A percentile compares a stretch with the other conserved stretches of the same genome.
Evolutionary conservation across 2,888 invertebrate genomes (phyloP).

Genomic region (Lepetodrilus schrolli): DNA sequence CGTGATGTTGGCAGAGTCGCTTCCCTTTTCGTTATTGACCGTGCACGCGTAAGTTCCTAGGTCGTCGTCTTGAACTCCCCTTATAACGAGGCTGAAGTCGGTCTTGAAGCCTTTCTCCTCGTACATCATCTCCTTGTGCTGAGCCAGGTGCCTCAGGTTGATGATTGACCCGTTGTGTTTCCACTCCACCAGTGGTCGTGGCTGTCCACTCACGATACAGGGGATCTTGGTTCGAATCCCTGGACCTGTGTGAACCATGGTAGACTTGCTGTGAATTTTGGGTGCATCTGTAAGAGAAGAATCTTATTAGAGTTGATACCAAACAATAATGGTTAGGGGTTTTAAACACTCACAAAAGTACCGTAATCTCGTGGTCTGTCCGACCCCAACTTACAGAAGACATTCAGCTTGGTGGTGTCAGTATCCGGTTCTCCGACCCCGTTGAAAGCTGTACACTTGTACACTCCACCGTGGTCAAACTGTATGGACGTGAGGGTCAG

Average conservation of each 20-base stretch:
- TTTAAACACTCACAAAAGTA: too few species aligned
- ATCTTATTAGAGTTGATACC: too few species aligned
- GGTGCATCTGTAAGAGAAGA: slow-evolving; percentile 33
- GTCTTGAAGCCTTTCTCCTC: slow-evolving; percentile 23
- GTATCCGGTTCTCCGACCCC: slow-evolving; percentile 29
- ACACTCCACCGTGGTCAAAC: slow-evolving; percentile 31
- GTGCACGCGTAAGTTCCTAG: slow-evolving; percentile 20
- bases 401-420: slow-evolving; percentile 18
- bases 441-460: slow-evolving; percentile 34
- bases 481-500: slow-evolving; percentile 14
- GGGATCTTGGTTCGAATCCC: slow-evolving; percentile 18
- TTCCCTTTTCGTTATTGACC: slow-evolving; percentile 20
- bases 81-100: slow-evolving; percentile 23
- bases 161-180: slow-evolving; percentile 29
- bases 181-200: slow-evolving; percentile 27
- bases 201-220: slow-evolving; percentile 32
- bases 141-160: slow-evolving; percentile 17
- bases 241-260: slow-evolving; percentile 24
- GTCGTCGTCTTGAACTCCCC: slow-evolving; percentile 9
- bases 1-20: neutral
- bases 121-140: slow-evolving; percentile 22
- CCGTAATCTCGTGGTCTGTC: neutral
- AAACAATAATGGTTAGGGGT: too few species aligned
- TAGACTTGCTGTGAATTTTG: slow-evolving; percentile 25
- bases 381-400: slow-evolving; percentile 19